Evolutionary conservation across 2,113 vertebrate genomes (phyloP), one percentile per base, ranked within the genome.

Genomic region (Tetrao urogallus): DNA sequence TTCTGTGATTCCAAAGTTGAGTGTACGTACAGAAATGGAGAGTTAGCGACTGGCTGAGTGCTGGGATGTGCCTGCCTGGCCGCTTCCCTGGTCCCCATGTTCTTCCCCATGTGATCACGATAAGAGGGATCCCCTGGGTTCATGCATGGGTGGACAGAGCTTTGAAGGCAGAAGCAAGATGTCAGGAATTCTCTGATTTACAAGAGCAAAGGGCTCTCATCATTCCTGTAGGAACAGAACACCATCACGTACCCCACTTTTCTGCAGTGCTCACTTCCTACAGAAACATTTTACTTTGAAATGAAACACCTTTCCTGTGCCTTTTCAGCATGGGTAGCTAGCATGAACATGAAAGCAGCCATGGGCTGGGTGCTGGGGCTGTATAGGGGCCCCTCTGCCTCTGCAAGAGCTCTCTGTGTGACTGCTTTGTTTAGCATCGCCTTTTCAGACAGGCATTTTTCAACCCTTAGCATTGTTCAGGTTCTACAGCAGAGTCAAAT

Each of bases 251-350:
- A 24, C 45, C 25, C 21, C 45, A 28, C 42, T 32, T 17, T 58
- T 66, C 72, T 60, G 50, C 64, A n/a, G 56, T 0, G 0, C 50
- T 2, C 0, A 0, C 32, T 60, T 63, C 1, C 0, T 57, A n/a
- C 0, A 1, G 64, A 24, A 47, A 52, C 50, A 32, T 57, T 86
- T 67, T 52, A 3, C 65, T 88, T 56, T 36, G 67, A 73, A 87
- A 76, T 11, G 48, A 64, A 86, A 43, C 77, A 52, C 50, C 28
- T 91, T 85, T 71, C 52, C 11, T n/a, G 61, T 0, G 5, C 19
- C 10, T 79, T 87, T 75, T 67, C 3, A 1, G 28, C 38, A 21
- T 8, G 40, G 25, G 25, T 50, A 38, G 34, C 22, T 21, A 64
- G 56, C 32, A 3, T 0, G 20, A 82, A 47, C 25, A 47, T 22